phyloP scores from a whole-genome alignment of 53 echinoderm and acorn worm genomes.

The Echinarachnius parma region DNA sequence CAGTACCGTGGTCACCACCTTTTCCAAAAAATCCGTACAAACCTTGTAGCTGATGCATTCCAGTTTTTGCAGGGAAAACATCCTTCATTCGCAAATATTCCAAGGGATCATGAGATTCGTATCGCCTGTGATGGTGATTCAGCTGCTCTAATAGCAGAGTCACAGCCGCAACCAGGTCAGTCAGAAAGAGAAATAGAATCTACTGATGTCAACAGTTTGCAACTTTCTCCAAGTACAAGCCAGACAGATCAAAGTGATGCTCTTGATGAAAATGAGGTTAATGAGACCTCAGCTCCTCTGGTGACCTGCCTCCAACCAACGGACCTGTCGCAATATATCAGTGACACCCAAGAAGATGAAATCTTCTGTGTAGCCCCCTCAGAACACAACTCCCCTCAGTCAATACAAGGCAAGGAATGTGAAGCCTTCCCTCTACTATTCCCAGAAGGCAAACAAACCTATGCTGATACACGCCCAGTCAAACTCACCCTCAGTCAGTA shows the following conservation, averaged over 20 bases:
- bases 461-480: not conserved
- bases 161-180: not conserved
- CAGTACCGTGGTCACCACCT: constrained; percentile 23
- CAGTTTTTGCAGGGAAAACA: too few relatives aligned
- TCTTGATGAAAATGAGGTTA: constrained; percentile 16
- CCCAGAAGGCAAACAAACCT: constrained; percentile 13
- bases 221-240: constrained; percentile 13
- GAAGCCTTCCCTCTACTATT: constrained; percentile 21
- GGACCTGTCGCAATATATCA: constrained; percentile 14
- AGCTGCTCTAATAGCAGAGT: not conserved
- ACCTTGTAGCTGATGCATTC: too few relatives aligned
- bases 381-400: constrained; percentile 1
- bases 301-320: constrained; percentile 23
- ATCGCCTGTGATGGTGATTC: not conserved
- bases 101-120: not conserved
- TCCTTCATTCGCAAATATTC: not conserved
- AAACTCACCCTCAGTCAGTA: constrained; percentile 2
- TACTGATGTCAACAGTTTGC: constrained; percentile 5
- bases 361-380: constrained; percentile 23
- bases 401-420: constrained; percentile 6
- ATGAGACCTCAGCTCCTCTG: constrained; percentile 9
- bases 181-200: constrained; percentile 15
- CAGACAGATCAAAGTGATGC: constrained; percentile 5
- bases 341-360: constrained; percentile 16
- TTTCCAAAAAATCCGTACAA: too few relatives aligned